Base-by-base conservation (phyloP, 2,888 invertebrate genomes). In the Amphipoea lucens region DNA sequence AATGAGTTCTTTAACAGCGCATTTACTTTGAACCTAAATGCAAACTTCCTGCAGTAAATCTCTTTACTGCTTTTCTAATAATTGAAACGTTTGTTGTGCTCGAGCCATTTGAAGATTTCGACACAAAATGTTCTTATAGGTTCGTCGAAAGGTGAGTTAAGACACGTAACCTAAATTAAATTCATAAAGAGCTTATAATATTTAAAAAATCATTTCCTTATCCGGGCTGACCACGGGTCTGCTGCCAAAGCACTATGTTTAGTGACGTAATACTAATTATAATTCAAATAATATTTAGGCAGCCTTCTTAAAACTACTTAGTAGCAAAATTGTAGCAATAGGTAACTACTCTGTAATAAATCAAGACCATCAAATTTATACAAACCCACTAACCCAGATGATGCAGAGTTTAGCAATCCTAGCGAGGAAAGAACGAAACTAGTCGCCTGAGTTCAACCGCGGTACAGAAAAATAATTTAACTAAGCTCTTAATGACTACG, bases 341-440 rank as follows among this genome's bases (percentile, higher is more conserved):
- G 62, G 62, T 62, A 36, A 2, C 36, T 36, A 62, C 79, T 78
- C 77, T 78, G 82, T 88, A 89, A 89, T 87, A 84, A 80, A 81
- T 83, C 79, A 85, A 83, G 81, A 87, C 17, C 84, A 87, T 86
- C 89, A 89, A 86, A 89, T 89, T 88, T 87, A 88, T 87, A 82
- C 78, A 87, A 90, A 90, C 92, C 92, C 80, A 93, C 90, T 92
- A 90, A 92, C 92, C 92, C 85, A 91, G 88, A 92, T 93, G 79
- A 90, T 91, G 90, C 77, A 83, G 84, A 84, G 62, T 84, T 85
- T 75, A 85, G 90, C 85, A 86, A 90, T 84, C 80, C 78, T 77
- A 87, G 89, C 78, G 76, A 89, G 82, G 82, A 82, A 76, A 80
- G 84, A 87, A 82, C 42, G 62, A 76, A 78, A 79, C 74, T 76